These are phyloP conservation scores for Synergus japonicus DNA, from an alignment of 2,888 invertebrate species.

Conservation along the genomic window DNA sequence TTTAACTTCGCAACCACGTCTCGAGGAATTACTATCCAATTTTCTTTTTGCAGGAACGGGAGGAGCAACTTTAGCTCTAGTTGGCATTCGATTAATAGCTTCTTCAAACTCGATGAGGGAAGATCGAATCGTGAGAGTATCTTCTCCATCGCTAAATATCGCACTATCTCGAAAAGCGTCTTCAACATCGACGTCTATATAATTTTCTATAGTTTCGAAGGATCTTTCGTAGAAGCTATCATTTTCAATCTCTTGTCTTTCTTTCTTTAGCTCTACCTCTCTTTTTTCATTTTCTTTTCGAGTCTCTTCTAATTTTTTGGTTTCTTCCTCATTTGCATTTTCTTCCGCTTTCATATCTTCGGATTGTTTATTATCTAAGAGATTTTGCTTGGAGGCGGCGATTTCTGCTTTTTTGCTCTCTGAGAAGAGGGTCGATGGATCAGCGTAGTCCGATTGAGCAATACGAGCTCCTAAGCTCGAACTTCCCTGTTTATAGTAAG, in stretches of 20 bases:
- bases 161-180: conserved; percentile 89
- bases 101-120: conserved; percentile 35
- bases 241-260: conserved; percentile 74
- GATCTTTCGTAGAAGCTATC: conserved; percentile 88
- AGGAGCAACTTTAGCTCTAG: conserved; percentile 62
- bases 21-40: neutral
- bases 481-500: conserved; percentile 86
- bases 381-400: conserved; percentile 11
- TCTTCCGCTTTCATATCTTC: conserved; percentile 26
- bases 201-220: conserved; percentile 86
- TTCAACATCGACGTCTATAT: conserved; percentile 81
- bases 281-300: conserved; percentile 41
- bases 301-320: conserved; percentile 36
- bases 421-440: conserved; percentile 85
- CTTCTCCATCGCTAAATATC: conserved; percentile 88
- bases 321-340: conserved; percentile 25
- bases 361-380: conserved; percentile 27
- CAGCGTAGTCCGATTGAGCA: conserved; percentile 91
- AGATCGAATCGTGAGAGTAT: conserved; percentile 66
- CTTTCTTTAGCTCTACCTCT: conserved; percentile 6
- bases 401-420: conserved; percentile 63
- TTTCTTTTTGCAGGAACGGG: conserved; percentile 67
- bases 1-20: conserved; percentile 3
- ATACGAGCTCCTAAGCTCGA: conserved; percentile 91
- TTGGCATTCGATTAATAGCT: conserved; percentile 38